These are phyloP conservation scores for Theretra japonica DNA, from an alignment of 2,888 invertebrate genomes.

Conservation along the genomic window DNA sequence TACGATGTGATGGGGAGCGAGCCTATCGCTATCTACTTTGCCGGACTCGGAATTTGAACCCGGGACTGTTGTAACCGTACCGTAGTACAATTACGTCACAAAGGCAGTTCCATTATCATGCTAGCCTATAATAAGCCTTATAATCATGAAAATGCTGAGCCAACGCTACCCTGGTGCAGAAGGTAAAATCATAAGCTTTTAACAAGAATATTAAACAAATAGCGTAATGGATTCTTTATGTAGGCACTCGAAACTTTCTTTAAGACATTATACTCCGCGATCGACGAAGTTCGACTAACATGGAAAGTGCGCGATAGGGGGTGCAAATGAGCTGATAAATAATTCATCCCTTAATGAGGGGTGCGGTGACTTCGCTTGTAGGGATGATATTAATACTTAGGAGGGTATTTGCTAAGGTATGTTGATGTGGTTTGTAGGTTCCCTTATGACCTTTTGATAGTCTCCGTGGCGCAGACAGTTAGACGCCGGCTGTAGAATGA, in stretches of 20 bases:
- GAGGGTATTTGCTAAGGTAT: background rate
- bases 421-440: background rate
- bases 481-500: too few relatives aligned
- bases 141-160: background rate
- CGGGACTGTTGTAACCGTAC: too few relatives aligned
- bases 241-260: background rate
- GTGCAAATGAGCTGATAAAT: conserved; percentile 3
- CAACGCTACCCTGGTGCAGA: background rate
- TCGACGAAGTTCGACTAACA: background rate
- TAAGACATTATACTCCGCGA: background rate
- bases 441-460: background rate
- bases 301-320: background rate
- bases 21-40: too few relatives aligned
- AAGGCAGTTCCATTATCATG: too few relatives aligned
- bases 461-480: too few relatives aligned
- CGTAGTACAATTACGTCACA: too few relatives aligned
- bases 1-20: too few relatives aligned
- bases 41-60: too few relatives aligned
- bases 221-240: background rate
- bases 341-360: conserved; percentile 6
- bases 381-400: background rate
- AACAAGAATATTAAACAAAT: background rate
- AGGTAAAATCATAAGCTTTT: background rate
- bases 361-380: background rate
- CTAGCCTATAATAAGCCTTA: too few relatives aligned